phyloP scores from a whole-genome alignment of 2,113 vertebrate genomes.

The Cathartes aura region DNA sequence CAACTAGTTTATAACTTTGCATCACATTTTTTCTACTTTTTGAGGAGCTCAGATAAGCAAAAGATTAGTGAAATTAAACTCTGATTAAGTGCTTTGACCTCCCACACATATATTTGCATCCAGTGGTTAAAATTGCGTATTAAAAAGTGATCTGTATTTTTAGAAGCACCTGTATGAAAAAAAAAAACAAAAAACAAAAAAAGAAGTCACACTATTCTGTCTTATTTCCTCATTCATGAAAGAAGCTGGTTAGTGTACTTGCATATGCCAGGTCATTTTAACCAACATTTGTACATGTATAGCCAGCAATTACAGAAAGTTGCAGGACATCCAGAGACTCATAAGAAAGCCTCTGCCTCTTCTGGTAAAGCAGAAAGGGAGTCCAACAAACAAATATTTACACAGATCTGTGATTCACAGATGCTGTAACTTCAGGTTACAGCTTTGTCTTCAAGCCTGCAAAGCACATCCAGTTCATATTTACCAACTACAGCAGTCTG shows the following conservation, averaged over 20 bases:
- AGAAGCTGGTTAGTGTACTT: not conserved
- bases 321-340: not conserved
- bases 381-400: slow-evolving; percentile 45
- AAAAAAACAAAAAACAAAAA: too few species aligned
- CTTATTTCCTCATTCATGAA: not conserved
- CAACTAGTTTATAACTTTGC: not conserved
- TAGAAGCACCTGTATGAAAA: not conserved
- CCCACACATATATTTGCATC: not conserved
- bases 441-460: not conserved
- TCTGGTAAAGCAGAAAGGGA: slow-evolving; percentile 5
- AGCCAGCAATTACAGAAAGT: slow-evolving; percentile 10
- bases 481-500: not conserved
- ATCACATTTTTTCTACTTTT: not conserved
- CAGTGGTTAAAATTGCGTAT: not conserved
- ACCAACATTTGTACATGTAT: not conserved
- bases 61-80: not conserved
- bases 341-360: not conserved
- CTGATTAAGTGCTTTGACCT: not conserved
- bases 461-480: not conserved
- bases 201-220: not conserved
- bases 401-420: not conserved
- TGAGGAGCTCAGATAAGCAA: not conserved
- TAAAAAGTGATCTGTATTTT: not conserved
- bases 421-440: not conserved
- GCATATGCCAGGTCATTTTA: not conserved